Base-by-base conservation (phyloP, 2,888 invertebrate species). In the Lamproptera curius region DNA sequence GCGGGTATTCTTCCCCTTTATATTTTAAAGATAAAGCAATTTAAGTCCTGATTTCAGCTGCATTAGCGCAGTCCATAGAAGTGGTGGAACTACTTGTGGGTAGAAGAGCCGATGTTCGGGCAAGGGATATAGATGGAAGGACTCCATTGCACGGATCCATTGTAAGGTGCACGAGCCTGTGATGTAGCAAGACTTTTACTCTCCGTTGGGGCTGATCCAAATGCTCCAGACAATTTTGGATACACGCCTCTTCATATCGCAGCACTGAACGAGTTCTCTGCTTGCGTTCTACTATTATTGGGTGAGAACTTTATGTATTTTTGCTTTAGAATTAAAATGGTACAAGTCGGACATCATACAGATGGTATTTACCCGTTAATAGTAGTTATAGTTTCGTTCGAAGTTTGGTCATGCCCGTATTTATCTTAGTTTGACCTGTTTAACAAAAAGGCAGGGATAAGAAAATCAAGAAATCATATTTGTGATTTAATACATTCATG, bases 171-270 rank as follows among this genome's bases (percentile, higher is more conserved):
- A 0, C 73, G 92, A 14, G 90, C 91, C 0, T 90, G 92, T 51
- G 94, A 94, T 55, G 93, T 93, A 46, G 93, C 94, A 3, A 82
- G 91, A 50, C 68, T 92, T 0, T 73, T 95, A 1, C 73, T 94
- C 11, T 89, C 88, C 14, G 91, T 90, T 0, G 93, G 93, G 0
- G 93, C 93, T 0, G 89, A 91, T 64, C 92, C 95, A 1, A 95
- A 96, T 70, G 91, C 90, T 56, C 89, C 94, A 0, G 95, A 95
- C 64, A 90, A 91, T 57, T 95, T 93, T 62, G 95, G 95, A n/a
- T 95, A 95, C 65, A 95, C 95, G 0, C 93, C 95, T 0, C 73
- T 95, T 23, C 95, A 96, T 67, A 90, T 95, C 36, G 95, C 96
- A 0, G 95, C 95, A 0, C 80, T 95, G 17, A 94, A 95, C 67